Evolutionary conservation across 2,888 invertebrate species (phyloP).

Genomic region (Acronicta aceris): DNA sequence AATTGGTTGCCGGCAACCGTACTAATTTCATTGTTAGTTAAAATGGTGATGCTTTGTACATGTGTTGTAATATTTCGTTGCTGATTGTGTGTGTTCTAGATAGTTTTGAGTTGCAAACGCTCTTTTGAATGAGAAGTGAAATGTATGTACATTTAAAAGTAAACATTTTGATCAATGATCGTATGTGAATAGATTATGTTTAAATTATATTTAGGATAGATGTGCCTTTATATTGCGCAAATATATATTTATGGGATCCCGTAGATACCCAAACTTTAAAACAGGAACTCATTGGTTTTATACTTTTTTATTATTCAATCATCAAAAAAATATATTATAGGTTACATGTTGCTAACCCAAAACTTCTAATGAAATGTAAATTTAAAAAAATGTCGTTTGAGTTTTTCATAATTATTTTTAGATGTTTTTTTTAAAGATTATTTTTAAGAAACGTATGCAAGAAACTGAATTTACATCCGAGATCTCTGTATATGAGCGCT

Average conservation of each 20-base stretch:
- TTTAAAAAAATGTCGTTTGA: conserved; percentile 21
- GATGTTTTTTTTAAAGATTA: conserved; percentile 8
- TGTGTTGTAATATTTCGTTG: conserved; percentile 21
- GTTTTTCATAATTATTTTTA: conserved; percentile 20
- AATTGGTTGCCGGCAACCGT: conserved; percentile 31
- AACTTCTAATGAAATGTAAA: conserved; percentile 34
- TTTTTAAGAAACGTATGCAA: conserved; percentile 14
- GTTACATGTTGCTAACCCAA: conserved; percentile 5
- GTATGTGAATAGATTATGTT: background rate
- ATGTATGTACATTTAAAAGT: background rate
- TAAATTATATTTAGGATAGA: background rate
- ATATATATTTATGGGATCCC: background rate
- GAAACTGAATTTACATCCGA: conserved; percentile 16
- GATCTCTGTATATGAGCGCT: conserved; percentile 47
- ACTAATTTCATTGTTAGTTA: conserved; percentile 8
- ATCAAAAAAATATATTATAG: background rate
- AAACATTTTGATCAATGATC: background rate
- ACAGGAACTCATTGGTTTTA: background rate
- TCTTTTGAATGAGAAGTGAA: background rate
- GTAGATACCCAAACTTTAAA: too few relatives aligned
- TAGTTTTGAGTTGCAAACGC: conserved; percentile 4
- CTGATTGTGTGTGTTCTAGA: conserved; percentile 6
- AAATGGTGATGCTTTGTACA: conserved; percentile 4
- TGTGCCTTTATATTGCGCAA: background rate
- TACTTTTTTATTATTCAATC: background rate